Evolutionary conservation across 2,113 vertebrate species (phyloP), one percentile per base, ranked within the genome.

Genomic region (Sceloporus undulatus): DNA sequence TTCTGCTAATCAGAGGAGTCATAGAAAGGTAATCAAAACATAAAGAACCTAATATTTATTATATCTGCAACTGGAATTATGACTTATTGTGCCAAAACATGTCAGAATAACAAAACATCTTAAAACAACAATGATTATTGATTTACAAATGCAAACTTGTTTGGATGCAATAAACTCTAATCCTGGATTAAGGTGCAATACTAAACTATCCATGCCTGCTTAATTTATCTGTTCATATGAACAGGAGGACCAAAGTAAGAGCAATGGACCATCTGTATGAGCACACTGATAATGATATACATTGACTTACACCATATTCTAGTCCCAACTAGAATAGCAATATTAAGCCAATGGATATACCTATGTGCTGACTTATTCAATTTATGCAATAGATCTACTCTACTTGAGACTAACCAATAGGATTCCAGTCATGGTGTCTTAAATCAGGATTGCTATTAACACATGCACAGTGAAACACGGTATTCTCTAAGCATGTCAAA

Each of bases 401-500:
- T 62, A 62, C 59, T 62, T 62, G 59, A 62, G 13, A 62, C 13
- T 62, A 62, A 62, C 59, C 59, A 62, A 62, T 1, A 62, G 18
- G 13, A 62, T 62, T 62, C 59, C 59, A 62, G 18, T 16, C 59
- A 62, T 3, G 1, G 14, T 62, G 59, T 16, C 59, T 62, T 62
- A 62, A 62, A 18, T 18, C 59, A 62, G 18, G 16, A 62, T 4
- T 4, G 11, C 59, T 70, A 16, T 29, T 42, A 70, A 48, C 48
- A 82, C 68, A 71, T 88, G 88, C 81, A 10, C 40, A 82, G 85
- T 65, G 48, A 29, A 94, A 80, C 87, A 91, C 68, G 10, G 23
- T 27, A 29, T 88, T 85, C 65, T 82, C 82, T 89, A 73, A 29
- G 80, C 81, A 48, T 34, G 42, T 84, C 78, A 91, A 52, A 93